Evolutionary conservation across 2,888 invertebrate genomes (phyloP), one percentile per base, ranked within the genome.

Genomic region (Temnothorax rugatulus): DNA sequence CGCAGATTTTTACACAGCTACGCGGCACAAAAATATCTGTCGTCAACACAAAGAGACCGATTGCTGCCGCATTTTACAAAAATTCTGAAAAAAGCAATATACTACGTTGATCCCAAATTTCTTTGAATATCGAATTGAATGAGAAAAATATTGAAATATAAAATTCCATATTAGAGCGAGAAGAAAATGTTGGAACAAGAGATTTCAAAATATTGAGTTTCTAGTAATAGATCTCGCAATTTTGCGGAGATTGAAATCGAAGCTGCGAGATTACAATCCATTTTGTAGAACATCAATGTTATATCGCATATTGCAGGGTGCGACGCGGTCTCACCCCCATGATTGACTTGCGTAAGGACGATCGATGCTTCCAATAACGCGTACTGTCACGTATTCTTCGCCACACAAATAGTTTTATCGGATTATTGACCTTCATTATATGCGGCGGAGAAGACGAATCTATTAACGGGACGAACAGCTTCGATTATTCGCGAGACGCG

Each of bases 401-500:
- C 52, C n/a, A 41, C 34, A 52, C 74, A 64, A 71, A 79, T 79
- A 69, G 38, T 69, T 68, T 86, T 83, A 85, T 77, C 79, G 66
- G 52, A 83, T 79, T 84, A 86, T 86, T 84, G 81, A 86, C 74
- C 81, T 71, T 71, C 50, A 71, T 64, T 66, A 41, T 81, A 8
- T 59, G 18, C 64, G n/a, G 41, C 47, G 57, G 11, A 44, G 59
- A 4, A 54, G 76, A 34, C 66, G 73, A 66, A 71, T 83, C 61
- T 64, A 63, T 83, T 75, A 68, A 68, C 59, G 21, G 4, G 15
- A 21, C 29, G 18, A 41, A 52, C 61, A 34, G 52, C 52, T 61
- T 41, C 47, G 71, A 81, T 79, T 71, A 64, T 81, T 66, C 41
- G 54, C 41, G 34, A 52, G 64, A 9, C 69, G 54, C 63, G 69